Evolutionary conservation across 2,113 vertebrate species (phyloP), one percentile per base, ranked within the genome.

Genomic region (Vulpes lagopus): DNA sequence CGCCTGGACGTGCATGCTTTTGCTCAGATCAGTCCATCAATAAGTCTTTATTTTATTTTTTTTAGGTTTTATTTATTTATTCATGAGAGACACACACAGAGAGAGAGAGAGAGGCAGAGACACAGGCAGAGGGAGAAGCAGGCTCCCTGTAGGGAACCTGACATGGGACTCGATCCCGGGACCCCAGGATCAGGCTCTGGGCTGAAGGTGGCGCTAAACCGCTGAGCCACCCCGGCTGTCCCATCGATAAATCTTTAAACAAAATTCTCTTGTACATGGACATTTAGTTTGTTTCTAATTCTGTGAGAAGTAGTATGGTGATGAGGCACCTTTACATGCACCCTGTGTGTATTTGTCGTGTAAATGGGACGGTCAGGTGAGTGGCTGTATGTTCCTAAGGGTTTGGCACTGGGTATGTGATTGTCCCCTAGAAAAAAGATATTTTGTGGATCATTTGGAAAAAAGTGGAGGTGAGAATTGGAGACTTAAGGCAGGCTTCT

Each of bases 351-450:
- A 8, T 32, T 17, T 16, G 12, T 35, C 35, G 65, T 11, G 11
- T 15, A 2, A 6, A 27, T 9, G n/a, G 78, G n/a, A 5, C 19
- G 25, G 14, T 55, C 10, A 3, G 17, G 10, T 11, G n/a, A 59
- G 57, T 2, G 49, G 22, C 2, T 2, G 20, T 22, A 0, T 2
- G 0, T 22, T 49, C 35, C 30, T 65, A 6, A 19, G n/a, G 49
- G 8, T 8, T 17, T 32, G 82, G 27, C 12, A 2, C 57, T 8
- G 6, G 60, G 16, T 55, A 5, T 64, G 23, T 11, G 11, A 27
- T 23, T 55, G 53, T 32, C 25, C 23, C 86, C 73, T 20, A 43
- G 76, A 49, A 23, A 12, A 32, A 76, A 55, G 38, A 22, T 51
- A 23, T 49, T 88, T 2, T 2, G 35, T 51, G 2, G 53, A 10